Base-by-base conservation (phyloP, 2,797 vertebrate genomes). In the Natrix natrix region DNA sequence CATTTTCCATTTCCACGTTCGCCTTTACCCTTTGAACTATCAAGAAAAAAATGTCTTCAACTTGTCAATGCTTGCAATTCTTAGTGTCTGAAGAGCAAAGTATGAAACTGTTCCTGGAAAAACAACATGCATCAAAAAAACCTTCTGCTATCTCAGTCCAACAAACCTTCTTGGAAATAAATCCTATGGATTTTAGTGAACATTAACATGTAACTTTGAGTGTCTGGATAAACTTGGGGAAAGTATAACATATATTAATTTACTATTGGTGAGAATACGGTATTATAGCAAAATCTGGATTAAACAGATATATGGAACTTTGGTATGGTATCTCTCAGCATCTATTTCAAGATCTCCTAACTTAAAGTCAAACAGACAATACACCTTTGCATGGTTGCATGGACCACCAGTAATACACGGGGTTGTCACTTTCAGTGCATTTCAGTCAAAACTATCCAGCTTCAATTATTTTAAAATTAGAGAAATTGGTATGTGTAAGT, bases 1-100 rank as follows among this genome's bases (percentile, higher is more conserved):
- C 28, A 92, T 94, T 92, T 88, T 89, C 20, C 5, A 37, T 63
- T 69, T 83, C 57, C 91, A 91, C 59, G 59, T 89, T 66, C 14
- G 86, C 69, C 86, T 59, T 37, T 78, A 54, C 28, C 54, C 86
- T 57, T 22, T 60, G 37, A 66, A 57, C 61, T 91, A 69, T 32
- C 24, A 92, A 32, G 32, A 17, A 66, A 88, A 63, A 91, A 89
- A n/a, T 74, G 12, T 5, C 43, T 83, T 56, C 88, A 88, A 88
- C 59, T 88, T 86, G 57, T 54, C 86, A 86, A 28, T 57, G 57
- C 26, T 66, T 87, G 26, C 48, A 87, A 87, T 54, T 90, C 78
- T 93, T 57, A 56, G 8, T 26, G 22, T 48, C 28, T 69, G 87
- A 91, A 87, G 26, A 48, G 32, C 20, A 55, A 87, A 48, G 48